Conservation (phyloP, 2,888 invertebrate genomes). For the Luperina testacea region DNA sequence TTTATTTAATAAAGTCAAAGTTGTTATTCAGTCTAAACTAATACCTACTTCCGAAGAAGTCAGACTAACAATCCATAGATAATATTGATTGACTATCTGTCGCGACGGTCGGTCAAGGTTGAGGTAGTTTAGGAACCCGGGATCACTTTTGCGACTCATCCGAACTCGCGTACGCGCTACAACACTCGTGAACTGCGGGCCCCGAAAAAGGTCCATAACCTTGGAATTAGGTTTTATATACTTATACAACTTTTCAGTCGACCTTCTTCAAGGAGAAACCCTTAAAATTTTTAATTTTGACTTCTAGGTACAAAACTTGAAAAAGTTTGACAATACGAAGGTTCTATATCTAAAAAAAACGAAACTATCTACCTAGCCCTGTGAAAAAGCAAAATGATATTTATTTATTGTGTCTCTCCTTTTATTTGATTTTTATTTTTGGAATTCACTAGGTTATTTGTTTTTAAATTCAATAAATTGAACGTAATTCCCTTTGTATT, state of each 20-base stretch:
- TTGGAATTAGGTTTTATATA: constrained; percentile 2
- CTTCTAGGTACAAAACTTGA: background rate
- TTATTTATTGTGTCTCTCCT: background rate
- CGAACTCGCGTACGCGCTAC: background rate
- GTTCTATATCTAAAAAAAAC: background rate
- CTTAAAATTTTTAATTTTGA: background rate
- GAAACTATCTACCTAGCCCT: no score
- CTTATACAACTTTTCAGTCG: background rate
- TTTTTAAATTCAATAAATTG: no score
- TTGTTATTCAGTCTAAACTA: background rate
- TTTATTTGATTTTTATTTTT: background rate
- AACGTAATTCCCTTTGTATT: background rate
- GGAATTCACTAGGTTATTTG: background rate
- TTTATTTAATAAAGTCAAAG: background rate
- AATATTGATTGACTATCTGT: constrained; percentile 36
- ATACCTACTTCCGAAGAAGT: background rate
- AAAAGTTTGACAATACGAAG: background rate
- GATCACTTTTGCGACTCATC: constrained; percentile 11
- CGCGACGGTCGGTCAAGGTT: constrained; percentile 45
- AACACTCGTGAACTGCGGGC: background rate
- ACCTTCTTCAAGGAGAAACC: background rate
- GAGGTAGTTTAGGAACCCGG: constrained; percentile 3
- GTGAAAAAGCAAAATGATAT: background rate
- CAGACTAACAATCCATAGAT: constrained; percentile 7
- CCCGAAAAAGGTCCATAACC: background rate